phyloP scores from a whole-genome alignment of 53 echinoderm and acorn worm genomes.

The Henricia sp. region DNA sequence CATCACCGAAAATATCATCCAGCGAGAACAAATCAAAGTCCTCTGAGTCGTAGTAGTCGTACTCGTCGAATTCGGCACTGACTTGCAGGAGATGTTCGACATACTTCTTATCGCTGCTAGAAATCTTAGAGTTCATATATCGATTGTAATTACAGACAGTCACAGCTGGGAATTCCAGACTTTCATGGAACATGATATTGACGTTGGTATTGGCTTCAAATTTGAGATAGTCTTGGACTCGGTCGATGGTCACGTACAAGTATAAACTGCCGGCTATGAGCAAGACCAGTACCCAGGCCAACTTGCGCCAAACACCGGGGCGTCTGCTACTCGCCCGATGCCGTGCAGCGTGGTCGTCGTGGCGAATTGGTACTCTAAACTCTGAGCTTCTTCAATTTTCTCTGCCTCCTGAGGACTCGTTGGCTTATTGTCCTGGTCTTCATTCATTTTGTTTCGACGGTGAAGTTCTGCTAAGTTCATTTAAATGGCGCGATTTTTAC shows the following conservation, averaged over 20 bases:
- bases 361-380: conserved; percentile 42
- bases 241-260: neutral
- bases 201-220: conserved; percentile 37
- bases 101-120: conserved; percentile 5
- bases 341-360: conserved; percentile 41
- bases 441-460: neutral
- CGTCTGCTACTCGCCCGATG: conserved; percentile 14
- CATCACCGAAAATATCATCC: neutral
- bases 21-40: neutral
- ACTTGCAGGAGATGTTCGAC: neutral
- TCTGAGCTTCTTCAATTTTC: neutral
- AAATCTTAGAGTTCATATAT: neutral
- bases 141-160: conserved; percentile 61
- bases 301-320: conserved; percentile 4
- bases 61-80: neutral
- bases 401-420: neutral
- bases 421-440: neutral
- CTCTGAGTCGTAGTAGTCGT: neutral
- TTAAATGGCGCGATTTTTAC: too few species aligned
- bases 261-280: conserved; percentile 8
- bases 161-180: conserved; percentile 38
- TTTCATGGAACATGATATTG: neutral
- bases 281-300: neutral
- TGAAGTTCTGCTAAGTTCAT: neutral
- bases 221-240: conserved; percentile 1